A percentile compares a stretch with the other conserved stretches of the same genome.
phyloP scores from a whole-genome alignment of 1,140 invertebrate genomes.

The Belonocnema kinseyi region DNA sequence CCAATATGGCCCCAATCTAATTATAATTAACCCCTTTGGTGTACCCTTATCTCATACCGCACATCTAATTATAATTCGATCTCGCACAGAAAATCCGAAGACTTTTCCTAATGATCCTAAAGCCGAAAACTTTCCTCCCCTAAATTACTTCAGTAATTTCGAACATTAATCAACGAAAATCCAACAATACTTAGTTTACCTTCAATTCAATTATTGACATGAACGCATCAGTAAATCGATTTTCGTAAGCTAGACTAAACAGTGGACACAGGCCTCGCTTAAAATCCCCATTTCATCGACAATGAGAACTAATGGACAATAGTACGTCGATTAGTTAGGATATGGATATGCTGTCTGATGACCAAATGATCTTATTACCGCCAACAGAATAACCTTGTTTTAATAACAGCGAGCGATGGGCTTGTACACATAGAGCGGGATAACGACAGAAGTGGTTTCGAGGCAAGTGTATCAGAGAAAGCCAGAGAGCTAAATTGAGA shows the following conservation, averaged over 20 bases:
- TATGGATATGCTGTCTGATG: slow-evolving; percentile 11
- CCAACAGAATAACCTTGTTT: slow-evolving; percentile 31
- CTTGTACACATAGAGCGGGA: not conserved
- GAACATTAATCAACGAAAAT: slow-evolving; percentile 6
- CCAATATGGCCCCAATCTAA: too few relatives aligned
- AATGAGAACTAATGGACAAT: slow-evolving; percentile 31
- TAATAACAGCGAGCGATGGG: slow-evolving; percentile 14
- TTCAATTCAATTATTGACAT: not conserved
- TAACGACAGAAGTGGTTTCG: too few relatives aligned
- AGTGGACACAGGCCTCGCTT: slow-evolving; percentile 1
- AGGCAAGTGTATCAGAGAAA: not conserved
- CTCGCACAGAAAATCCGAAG: too few relatives aligned
- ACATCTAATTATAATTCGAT: too few relatives aligned
- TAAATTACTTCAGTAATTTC: not conserved
- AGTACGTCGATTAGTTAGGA: slow-evolving; percentile 16
- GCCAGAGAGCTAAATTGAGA: not conserved
- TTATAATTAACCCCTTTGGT: too few relatives aligned
- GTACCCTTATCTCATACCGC: too few relatives aligned
- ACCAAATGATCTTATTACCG: slow-evolving; percentile 43
- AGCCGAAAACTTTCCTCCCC: not conserved
- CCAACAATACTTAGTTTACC: slow-evolving; percentile 23
- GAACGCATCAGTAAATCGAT: slow-evolving; percentile 13
- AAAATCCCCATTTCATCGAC: slow-evolving; percentile 24
- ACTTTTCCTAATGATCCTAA: not conserved
- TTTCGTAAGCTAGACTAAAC: not conserved